Evolutionary conservation across 2,888 invertebrate genomes (phyloP).

Genomic region (Scaptomyza caliginosa): DNA sequence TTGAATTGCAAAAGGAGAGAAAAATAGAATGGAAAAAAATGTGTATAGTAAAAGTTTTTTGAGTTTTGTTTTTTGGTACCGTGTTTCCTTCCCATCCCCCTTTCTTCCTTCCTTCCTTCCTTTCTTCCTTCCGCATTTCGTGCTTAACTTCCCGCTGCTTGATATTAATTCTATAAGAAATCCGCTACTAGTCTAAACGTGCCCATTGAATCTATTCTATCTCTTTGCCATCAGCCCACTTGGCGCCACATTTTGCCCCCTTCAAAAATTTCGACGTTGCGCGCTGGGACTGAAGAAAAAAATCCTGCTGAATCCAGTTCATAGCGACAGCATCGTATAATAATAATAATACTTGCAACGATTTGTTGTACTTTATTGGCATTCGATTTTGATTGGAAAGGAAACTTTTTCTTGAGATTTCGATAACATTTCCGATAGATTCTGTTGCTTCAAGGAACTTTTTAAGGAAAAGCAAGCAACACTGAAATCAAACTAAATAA

Average conservation of each 20-base stretch:
- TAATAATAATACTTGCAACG: constrained; percentile 7
- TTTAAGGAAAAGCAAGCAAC: too few relatives aligned
- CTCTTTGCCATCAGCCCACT: constrained; percentile 32
- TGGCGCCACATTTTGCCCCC: constrained; percentile 57
- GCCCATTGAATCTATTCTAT: constrained; percentile 58
- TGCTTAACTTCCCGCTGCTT: constrained; percentile 33
- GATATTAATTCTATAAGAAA: constrained; percentile 79
- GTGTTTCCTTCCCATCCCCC: constrained; percentile 20
- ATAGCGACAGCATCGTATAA: neutral
- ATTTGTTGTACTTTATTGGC: too few relatives aligned
- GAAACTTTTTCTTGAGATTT: too few relatives aligned
- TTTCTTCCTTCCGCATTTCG: constrained; percentile 8
- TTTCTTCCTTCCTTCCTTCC: constrained; percentile 1
- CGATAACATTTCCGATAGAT: too few relatives aligned
- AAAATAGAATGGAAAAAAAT: constrained; percentile 40
- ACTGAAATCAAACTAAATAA: too few relatives aligned
- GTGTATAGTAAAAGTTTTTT: constrained; percentile 29
- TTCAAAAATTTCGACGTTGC: constrained; percentile 31
- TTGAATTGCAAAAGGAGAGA: constrained; percentile 60
- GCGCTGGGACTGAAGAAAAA: constrained; percentile 19
- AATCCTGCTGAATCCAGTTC: neutral
- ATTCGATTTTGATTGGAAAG: too few relatives aligned
- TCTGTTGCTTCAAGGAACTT: too few relatives aligned
- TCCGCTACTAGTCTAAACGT: constrained; percentile 70
- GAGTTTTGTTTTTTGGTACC: constrained; percentile 3